Percentiles rank a stretch among this genome's conserved stretches.
Conservation (phyloP, 2,113 vertebrate genomes). For the Sander lucioperca region DNA sequence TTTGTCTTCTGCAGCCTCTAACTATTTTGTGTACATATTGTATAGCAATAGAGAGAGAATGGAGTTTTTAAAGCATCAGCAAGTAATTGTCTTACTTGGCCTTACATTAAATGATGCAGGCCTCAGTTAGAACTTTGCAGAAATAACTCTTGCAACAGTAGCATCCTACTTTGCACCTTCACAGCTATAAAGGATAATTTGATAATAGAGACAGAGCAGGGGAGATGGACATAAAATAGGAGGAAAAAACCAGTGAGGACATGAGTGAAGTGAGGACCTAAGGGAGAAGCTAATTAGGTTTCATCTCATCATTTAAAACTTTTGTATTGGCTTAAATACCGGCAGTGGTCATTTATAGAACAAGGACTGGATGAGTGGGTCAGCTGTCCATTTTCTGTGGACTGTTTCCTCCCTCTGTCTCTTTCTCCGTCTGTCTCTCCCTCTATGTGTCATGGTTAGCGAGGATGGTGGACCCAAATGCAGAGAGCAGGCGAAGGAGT, state of each 20-base stretch:
- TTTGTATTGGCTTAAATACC: slow-evolving; percentile 34
- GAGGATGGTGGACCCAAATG: too few relatives aligned
- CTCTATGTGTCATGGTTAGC: too few relatives aligned
- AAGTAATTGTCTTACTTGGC: background rate
- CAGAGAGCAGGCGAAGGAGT: too few relatives aligned
- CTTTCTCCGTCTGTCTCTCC: too few relatives aligned
- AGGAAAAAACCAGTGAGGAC: slow-evolving; percentile 30
- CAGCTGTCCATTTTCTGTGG: slow-evolving; percentile 45
- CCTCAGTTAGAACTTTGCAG: slow-evolving; percentile 12
- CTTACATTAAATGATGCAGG: background rate
- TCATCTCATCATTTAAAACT: slow-evolving; percentile 52
- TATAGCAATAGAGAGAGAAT: too few relatives aligned
- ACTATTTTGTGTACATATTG: background rate
- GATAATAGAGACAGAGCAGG: slow-evolving; percentile 12
- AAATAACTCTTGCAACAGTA: slow-evolving; percentile 11
- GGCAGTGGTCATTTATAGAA: slow-evolving; percentile 48
- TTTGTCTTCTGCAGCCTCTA: background rate
- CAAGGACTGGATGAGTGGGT: slow-evolving; percentile 41
- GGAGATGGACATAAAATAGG: slow-evolving; percentile 32
- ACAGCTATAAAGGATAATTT: slow-evolving; percentile 25
- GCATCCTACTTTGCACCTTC: slow-evolving; percentile 18
- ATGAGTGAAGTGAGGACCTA: slow-evolving; percentile 25
- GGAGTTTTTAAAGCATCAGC: background rate
- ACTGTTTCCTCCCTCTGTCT: slow-evolving; percentile 6
- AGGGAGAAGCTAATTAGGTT: slow-evolving; percentile 58